Evolutionary conservation across 1,140 invertebrate species (phyloP).

Genomic region (Medauroidea extradentata): DNA sequence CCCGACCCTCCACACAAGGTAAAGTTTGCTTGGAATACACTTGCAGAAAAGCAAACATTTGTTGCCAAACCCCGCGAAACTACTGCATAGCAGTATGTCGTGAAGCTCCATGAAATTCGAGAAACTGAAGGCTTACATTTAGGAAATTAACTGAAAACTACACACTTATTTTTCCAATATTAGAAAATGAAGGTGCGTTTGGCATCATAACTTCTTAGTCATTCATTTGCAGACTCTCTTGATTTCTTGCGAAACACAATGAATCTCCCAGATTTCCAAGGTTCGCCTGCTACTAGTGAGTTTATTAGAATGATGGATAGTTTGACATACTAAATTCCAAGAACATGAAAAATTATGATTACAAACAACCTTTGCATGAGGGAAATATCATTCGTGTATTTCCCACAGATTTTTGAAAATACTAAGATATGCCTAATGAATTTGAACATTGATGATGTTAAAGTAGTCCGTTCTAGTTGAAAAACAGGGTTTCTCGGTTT

Average conservation of each 20-base stretch:
- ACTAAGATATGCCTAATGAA: conserved; percentile 3
- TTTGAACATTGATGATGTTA: not conserved
- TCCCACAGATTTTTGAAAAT: conserved; percentile 5
- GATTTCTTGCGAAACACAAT: conserved; percentile 4
- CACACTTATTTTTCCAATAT: conserved; percentile 10
- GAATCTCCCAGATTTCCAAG: conserved; percentile 4
- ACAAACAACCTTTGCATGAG: conserved; percentile 17
- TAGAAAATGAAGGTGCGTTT: conserved; percentile 22
- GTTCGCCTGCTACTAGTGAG: not conserved
- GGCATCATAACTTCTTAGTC: conserved; percentile 9
- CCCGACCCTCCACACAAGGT: conserved; percentile 20
- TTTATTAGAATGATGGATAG: conserved; percentile 9
- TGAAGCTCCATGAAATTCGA: conserved; percentile 8
- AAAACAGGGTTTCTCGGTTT: conserved; percentile 35
- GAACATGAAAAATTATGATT: not conserved
- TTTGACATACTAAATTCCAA: conserved; percentile 23
- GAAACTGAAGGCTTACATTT: conserved; percentile 6
- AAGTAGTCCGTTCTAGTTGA: not conserved
- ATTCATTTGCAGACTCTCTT: conserved; percentile 12
- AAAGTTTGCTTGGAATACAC: conserved; percentile 18
- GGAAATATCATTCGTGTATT: conserved; percentile 8
- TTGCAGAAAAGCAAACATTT: conserved; percentile 4
- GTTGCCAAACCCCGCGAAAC: conserved; percentile 1
- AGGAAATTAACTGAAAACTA: conserved; percentile 14
- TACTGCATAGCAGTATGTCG: conserved; percentile 13